These are phyloP conservation scores for Baccha elongata DNA, from an alignment of 2,888 invertebrate species.

Conservation along the genomic window DNA sequence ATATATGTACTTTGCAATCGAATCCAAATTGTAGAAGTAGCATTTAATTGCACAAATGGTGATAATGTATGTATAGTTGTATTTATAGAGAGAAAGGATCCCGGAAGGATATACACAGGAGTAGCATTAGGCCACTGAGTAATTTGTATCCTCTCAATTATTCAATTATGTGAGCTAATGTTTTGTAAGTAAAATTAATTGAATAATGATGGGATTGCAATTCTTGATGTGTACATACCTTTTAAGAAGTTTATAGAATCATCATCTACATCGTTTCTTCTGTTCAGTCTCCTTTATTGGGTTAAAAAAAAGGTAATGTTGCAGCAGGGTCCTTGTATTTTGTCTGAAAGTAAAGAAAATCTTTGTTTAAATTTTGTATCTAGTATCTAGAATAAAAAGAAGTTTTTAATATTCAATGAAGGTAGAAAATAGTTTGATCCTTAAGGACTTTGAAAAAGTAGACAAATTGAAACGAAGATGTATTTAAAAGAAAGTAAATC, in stretches of 20 bases:
- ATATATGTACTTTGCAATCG: background rate
- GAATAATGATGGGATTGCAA: slow-evolving; percentile 65
- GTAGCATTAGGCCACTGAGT: slow-evolving; percentile 66
- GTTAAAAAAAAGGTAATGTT: background rate
- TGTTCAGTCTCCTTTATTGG: background rate
- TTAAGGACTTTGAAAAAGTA: background rate
- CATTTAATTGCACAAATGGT: slow-evolving; percentile 70
- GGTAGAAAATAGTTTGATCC: slow-evolving; percentile 18
- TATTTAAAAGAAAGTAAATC: slow-evolving; percentile 13
- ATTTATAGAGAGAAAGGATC: slow-evolving; percentile 16
- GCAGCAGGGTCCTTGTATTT: background rate
- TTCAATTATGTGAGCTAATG: slow-evolving; percentile 70
- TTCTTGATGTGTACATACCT: slow-evolving; percentile 45
- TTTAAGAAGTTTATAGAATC: slow-evolving; percentile 8
- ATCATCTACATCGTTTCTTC: background rate
- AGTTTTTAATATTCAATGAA: slow-evolving; percentile 27
- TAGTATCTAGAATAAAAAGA: background rate
- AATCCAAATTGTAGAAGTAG: slow-evolving; percentile 50
- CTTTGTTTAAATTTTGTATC: background rate
- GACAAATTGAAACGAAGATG: slow-evolving; percentile 3
- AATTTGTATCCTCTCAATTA: slow-evolving; percentile 73
- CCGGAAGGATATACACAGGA: slow-evolving; percentile 60
- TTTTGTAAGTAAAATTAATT: slow-evolving; percentile 71
- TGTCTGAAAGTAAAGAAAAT: slow-evolving; percentile 12
- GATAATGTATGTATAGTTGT: slow-evolving; percentile 25